These are phyloP conservation scores for Polia nebulosa DNA, from an alignment of 2,888 invertebrate species.

Conservation along the genomic window DNA sequence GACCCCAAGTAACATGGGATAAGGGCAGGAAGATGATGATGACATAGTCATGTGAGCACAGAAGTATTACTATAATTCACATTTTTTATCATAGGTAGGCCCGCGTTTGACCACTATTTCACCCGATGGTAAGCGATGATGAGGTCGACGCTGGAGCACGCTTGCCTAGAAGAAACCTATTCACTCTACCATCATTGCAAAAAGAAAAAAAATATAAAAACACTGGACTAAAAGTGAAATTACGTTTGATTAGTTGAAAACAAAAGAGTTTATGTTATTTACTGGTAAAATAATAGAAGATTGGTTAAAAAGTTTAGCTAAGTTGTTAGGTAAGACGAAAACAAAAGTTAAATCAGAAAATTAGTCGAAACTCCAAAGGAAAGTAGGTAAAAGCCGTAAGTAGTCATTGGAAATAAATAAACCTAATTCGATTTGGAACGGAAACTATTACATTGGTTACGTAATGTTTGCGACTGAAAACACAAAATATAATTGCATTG, in stretches of 20 bases:
- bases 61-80: too few species aligned
- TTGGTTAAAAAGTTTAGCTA: constrained; percentile 10
- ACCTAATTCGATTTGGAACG: constrained; percentile 25
- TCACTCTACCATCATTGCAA: background rate
- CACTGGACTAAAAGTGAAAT: constrained; percentile 14
- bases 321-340: constrained; percentile 42
- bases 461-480: constrained; percentile 22
- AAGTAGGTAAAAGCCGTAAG: constrained; percentile 34
- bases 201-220: background rate
- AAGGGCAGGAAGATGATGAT: too few species aligned
- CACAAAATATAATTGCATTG: background rate
- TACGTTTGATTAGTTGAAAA: constrained; percentile 16
- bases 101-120: too few species aligned
- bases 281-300: constrained; percentile 7
- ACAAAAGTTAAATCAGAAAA: constrained; percentile 45
- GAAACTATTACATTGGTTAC: constrained; percentile 27
- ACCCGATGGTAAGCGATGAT: too few species aligned
- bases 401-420: constrained; percentile 52
- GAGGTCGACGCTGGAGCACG: too few species aligned
- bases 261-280: constrained; percentile 22
- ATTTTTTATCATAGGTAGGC: too few species aligned
- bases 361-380: constrained; percentile 34
- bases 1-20: too few species aligned
- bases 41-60: too few species aligned
- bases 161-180: too few species aligned